A percentile compares a stretch with the other conserved stretches of the same genome.
These are phyloP conservation scores for Brotogeris chrysoptera DNA, from an alignment of 2,797 vertebrate species.

Conservation along the genomic window DNA sequence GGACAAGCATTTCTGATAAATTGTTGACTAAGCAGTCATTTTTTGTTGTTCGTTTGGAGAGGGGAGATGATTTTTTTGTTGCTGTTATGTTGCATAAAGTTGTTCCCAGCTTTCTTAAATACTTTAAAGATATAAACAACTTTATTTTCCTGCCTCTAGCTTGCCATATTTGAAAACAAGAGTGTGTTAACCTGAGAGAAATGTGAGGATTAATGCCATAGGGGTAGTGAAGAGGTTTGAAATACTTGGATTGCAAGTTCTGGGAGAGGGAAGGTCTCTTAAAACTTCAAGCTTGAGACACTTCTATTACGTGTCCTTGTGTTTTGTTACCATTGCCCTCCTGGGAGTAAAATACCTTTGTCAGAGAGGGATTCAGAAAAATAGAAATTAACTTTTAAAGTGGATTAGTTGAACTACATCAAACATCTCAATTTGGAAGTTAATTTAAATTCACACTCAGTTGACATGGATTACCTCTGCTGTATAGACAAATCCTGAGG, in stretches of 20 bases:
- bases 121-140: background rate
- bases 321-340: background rate
- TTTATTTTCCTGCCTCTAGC: background rate
- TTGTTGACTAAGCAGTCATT: background rate
- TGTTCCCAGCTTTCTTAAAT: background rate
- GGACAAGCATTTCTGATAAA: background rate
- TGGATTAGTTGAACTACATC: background rate
- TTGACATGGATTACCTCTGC: background rate
- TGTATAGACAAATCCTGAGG: background rate
- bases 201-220: background rate
- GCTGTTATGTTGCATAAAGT: background rate
- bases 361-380: background rate
- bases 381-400: background rate
- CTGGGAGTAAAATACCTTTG: background rate
- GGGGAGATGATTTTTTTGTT: background rate
- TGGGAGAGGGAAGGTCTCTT: background rate
- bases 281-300: background rate
- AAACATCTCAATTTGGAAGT: background rate
- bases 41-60: background rate
- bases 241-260: background rate
- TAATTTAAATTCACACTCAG: background rate
- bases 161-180: background rate
- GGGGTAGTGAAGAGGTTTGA: background rate
- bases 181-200: background rate
- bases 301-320: background rate